These are phyloP conservation scores for Drosophila sechellia DNA, from an alignment of 1,140 invertebrate species.

Conservation along the genomic window DNA sequence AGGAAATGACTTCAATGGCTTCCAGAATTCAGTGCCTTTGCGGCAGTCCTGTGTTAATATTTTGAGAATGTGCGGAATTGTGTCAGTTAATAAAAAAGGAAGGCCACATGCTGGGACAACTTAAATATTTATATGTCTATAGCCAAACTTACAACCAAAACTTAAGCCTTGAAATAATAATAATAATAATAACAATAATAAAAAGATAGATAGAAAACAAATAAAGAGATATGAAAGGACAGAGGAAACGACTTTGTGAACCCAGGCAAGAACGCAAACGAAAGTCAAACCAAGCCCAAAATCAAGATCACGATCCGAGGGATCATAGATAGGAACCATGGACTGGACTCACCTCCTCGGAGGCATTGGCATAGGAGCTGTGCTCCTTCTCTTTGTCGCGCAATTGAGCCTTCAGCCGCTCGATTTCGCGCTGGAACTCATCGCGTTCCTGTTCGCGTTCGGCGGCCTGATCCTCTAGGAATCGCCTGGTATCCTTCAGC, in stretches of 20 bases:
- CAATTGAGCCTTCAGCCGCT: slow-evolving; percentile 87
- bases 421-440: slow-evolving; percentile 88
- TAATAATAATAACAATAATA: not conserved
- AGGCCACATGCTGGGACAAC: slow-evolving; percentile 17
- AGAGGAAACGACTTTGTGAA: slow-evolving; percentile 34
- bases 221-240: slow-evolving; percentile 12
- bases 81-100: slow-evolving; percentile 24
- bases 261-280: slow-evolving; percentile 48
- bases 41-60: no score
- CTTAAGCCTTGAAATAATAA: slow-evolving; percentile 8
- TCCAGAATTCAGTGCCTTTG: slow-evolving; percentile 6
- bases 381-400: slow-evolving; percentile 87
- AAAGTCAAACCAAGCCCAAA: slow-evolving; percentile 45
- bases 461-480: slow-evolving; percentile 91
- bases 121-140: slow-evolving; percentile 26
- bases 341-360: slow-evolving; percentile 85
- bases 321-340: slow-evolving; percentile 27
- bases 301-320: slow-evolving; percentile 47
- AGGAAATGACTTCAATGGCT: slow-evolving; percentile 1
- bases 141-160: slow-evolving; percentile 23
- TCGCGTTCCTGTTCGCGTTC: slow-evolving; percentile 92
- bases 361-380: slow-evolving; percentile 86
- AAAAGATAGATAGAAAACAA: slow-evolving; percentile 25
- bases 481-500: slow-evolving; percentile 89
- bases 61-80: slow-evolving; percentile 16